phyloP scores from a whole-genome alignment of 1,140 invertebrate genomes.

The Scaptodrosophila lebanonensis region DNA sequence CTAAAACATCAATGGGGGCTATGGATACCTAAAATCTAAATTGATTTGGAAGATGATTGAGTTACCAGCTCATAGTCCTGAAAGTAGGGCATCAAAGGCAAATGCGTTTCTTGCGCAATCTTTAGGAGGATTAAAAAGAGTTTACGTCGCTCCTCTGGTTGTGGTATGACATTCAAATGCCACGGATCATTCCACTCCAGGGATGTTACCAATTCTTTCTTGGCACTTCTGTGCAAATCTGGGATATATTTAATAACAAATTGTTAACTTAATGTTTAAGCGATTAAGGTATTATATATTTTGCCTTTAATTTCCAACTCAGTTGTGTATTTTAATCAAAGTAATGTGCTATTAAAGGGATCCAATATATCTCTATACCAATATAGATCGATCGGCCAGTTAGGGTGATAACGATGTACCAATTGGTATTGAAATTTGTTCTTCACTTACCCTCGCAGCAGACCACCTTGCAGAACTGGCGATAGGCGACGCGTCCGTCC shows the following conservation, averaged over 20 bases:
- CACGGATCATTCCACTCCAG: constrained; percentile 82
- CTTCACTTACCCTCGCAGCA: constrained; percentile 79
- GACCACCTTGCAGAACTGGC: constrained; percentile 84
- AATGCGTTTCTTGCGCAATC: constrained; percentile 80
- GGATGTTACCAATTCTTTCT: constrained; percentile 78
- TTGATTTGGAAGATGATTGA: background rate
- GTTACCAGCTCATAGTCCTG: constrained; percentile 85
- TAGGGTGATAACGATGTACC: background rate
- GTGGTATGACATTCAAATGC: constrained; percentile 80
- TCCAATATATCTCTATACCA: too few relatives aligned
- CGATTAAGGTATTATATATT: too few relatives aligned
- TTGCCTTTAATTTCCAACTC: too few relatives aligned
- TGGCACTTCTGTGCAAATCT: constrained; percentile 76
- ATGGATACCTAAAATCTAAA: constrained; percentile 24
- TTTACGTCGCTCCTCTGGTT: constrained; percentile 81
- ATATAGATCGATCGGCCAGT: background rate
- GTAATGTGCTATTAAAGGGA: too few relatives aligned
- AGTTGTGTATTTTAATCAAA: too few relatives aligned
- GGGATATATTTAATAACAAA: background rate
- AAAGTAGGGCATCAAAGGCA: constrained; percentile 83
- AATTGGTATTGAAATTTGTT: background rate
- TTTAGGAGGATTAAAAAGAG: constrained; percentile 83
- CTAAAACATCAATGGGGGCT: too few relatives aligned
- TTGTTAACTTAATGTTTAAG: too few relatives aligned
- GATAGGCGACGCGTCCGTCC: constrained; percentile 84